These are phyloP conservation scores for Gnatocerus cornutus DNA, from an alignment of 2,888 invertebrate species.

Conservation along the genomic window DNA sequence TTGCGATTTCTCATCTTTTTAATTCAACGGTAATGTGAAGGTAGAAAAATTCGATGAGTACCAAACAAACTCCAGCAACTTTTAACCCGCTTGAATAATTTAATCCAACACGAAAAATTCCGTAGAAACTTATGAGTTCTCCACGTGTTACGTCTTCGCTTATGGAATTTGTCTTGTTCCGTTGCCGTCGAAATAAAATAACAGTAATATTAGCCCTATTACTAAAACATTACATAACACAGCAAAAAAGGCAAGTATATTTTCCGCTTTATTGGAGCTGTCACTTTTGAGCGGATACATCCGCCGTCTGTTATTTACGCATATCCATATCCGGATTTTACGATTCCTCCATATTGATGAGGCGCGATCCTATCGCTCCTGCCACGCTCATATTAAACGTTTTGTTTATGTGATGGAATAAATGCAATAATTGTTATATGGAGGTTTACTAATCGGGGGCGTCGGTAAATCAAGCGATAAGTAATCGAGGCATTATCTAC, in stretches of 20 bases:
- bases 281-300: constrained; percentile 29
- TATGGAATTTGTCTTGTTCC: not conserved
- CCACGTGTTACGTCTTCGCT: too few species aligned
- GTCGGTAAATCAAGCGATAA: constrained; percentile 44
- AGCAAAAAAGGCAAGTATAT: constrained; percentile 29
- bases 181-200: not conserved
- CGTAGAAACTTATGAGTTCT: too few species aligned
- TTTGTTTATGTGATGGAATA: constrained; percentile 41
- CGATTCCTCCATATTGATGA: constrained; percentile 38
- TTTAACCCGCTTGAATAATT: too few species aligned
- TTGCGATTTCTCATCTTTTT: too few species aligned
- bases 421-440: constrained; percentile 42
- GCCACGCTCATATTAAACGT: constrained; percentile 15
- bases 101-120: too few species aligned
- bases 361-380: constrained; percentile 25
- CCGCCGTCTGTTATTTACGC: constrained; percentile 31
- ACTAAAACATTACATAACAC: constrained; percentile 13
- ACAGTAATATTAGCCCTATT: constrained; percentile 1
- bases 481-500: constrained; percentile 45
- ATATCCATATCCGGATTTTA: constrained; percentile 36
- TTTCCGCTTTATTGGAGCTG: constrained; percentile 33
- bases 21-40: too few species aligned
- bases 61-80: too few species aligned
- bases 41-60: too few species aligned
- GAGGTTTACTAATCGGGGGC: constrained; percentile 12